phyloP scores from a whole-genome alignment of 2,113 vertebrate species.

The Arizona elegans region DNA sequence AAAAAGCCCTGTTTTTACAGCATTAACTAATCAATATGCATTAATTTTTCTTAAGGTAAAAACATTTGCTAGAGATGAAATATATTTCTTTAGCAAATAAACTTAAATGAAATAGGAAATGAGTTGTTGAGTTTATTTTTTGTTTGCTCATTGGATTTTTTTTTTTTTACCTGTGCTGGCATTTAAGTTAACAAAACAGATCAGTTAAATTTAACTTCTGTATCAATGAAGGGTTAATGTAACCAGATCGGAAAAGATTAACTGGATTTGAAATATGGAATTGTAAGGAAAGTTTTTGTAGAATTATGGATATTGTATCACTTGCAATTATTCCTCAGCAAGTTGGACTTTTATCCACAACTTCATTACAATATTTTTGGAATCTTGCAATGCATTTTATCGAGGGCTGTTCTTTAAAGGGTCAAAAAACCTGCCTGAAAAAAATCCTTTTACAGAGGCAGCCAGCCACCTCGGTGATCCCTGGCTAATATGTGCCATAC shows the following conservation, averaged over 20 bases:
- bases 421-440: too few relatives aligned
- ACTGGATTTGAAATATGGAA: neutral
- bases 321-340: neutral
- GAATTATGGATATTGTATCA: neutral
- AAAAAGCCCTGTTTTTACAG: neutral
- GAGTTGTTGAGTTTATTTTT: neutral
- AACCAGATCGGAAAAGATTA: neutral
- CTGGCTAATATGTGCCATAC: too few relatives aligned
- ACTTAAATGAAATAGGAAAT: neutral
- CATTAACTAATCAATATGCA: neutral
- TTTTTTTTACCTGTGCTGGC: neutral
- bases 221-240: neutral
- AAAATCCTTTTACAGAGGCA: too few relatives aligned
- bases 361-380: neutral
- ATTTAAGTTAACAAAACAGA: neutral
- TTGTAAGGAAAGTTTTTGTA: neutral
- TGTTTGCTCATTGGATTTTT: neutral
- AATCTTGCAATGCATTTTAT: neutral
- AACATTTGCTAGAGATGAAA: neutral
- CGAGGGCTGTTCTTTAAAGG: neutral
- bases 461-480: too few relatives aligned
- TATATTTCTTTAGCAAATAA: neutral
- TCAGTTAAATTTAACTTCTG: neutral
- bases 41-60: neutral
- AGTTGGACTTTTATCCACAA: neutral